Percentiles rank a stretch among this genome's conserved stretches.
Evolutionary conservation across 1,140 invertebrate genomes (phyloP).

Genomic region (Hylaeus anthracinus): DNA sequence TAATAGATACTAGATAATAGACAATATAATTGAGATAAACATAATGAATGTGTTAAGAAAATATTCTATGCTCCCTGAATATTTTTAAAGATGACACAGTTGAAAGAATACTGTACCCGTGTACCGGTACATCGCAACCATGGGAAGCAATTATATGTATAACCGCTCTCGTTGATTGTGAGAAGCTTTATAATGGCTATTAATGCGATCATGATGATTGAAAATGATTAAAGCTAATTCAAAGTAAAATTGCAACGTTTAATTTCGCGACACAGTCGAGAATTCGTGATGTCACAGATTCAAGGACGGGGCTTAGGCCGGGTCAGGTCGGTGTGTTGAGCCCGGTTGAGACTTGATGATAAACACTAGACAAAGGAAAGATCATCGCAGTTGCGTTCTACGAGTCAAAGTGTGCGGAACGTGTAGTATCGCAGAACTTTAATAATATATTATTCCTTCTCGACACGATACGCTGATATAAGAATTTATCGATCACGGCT

Average conservation of each 20-base stretch:
- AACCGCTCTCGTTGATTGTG: too few relatives aligned
- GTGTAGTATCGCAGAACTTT: too few relatives aligned
- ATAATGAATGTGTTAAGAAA: not conserved
- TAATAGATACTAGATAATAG: too few relatives aligned
- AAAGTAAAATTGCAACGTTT: not conserved
- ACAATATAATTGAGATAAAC: not conserved
- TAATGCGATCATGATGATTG: too few relatives aligned
- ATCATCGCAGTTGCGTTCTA: slow-evolving; percentile 2
- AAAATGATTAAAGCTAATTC: too few relatives aligned
- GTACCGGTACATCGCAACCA: too few relatives aligned
- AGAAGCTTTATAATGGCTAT: too few relatives aligned
- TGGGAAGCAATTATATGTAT: too few relatives aligned
- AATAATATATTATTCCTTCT: not conserved
- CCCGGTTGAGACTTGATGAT: not conserved
- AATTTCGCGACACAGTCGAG: not conserved
- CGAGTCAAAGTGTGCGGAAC: not conserved
- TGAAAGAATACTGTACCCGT: too few relatives aligned
- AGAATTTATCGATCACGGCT: not conserved
- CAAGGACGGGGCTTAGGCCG: slow-evolving; percentile 6
- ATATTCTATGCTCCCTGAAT: too few relatives aligned
- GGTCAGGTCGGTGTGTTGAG: not conserved
- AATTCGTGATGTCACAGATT: not conserved
- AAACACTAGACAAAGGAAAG: slow-evolving; percentile 29
- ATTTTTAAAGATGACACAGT: too few relatives aligned
- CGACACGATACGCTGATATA: not conserved